phyloP scores from a whole-genome alignment of 2,797 vertebrate species.

The Diglossa cyanea region DNA sequence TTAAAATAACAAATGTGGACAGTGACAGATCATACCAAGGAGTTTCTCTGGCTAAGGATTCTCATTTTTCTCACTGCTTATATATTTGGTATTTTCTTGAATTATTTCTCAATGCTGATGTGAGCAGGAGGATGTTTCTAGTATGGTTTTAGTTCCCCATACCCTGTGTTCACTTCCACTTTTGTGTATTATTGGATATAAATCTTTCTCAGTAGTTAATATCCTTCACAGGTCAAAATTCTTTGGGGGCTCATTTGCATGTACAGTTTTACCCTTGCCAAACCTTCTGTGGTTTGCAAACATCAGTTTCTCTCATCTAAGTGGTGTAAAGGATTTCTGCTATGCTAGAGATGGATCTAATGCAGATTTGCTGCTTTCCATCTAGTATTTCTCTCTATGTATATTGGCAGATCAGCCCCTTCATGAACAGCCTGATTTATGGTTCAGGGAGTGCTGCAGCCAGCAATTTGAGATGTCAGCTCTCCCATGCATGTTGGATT shows the following conservation, averaged over 20 bases:
- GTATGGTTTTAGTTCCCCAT: background rate
- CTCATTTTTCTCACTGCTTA: background rate
- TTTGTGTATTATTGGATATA: slow-evolving; percentile 27
- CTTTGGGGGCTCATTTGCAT: slow-evolving; percentile 44
- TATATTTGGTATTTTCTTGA: background rate
- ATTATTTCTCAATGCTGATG: background rate
- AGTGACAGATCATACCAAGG: background rate
- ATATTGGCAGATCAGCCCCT: slow-evolving; percentile 20
- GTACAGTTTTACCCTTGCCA: slow-evolving; percentile 33
- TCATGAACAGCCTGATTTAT: slow-evolving; percentile 46
- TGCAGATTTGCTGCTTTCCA: slow-evolving; percentile 42
- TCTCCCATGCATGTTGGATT: background rate
- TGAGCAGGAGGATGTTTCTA: slow-evolving; percentile 14
- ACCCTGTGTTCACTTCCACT: slow-evolving; percentile 8
- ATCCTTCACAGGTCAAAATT: slow-evolving; percentile 52
- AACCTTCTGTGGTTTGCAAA: slow-evolving; percentile 48
- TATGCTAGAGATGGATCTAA: slow-evolving; percentile 30
- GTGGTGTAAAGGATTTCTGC: slow-evolving; percentile 40
- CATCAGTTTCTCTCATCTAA: slow-evolving; percentile 50
- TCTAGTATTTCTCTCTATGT: slow-evolving; percentile 49
- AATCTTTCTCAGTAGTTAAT: slow-evolving; percentile 52
- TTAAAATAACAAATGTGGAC: background rate
- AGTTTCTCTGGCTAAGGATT: background rate
- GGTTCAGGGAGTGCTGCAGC: background rate
- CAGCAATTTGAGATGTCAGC: slow-evolving; percentile 6